Percentiles rank a stretch among this genome's conserved stretches.
Evolutionary conservation across 2,113 vertebrate genomes (phyloP).

Genomic region (Nycticorax nycticorax): DNA sequence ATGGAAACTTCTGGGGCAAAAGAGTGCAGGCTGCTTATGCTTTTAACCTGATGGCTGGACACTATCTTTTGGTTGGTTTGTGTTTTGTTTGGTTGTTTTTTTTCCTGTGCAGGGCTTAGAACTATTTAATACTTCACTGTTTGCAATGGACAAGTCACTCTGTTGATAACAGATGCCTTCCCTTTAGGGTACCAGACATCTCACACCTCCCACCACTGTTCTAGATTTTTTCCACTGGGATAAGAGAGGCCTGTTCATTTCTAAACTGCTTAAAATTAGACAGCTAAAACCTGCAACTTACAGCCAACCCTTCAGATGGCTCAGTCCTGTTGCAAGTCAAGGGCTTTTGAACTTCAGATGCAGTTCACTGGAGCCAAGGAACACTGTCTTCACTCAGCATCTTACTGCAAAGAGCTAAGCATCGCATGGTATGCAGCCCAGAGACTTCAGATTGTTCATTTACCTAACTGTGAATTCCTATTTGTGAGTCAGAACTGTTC

Average conservation of each 20-base stretch:
- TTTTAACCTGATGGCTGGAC: background rate
- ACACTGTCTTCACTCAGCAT: background rate
- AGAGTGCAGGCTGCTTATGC: background rate
- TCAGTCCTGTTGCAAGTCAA: background rate
- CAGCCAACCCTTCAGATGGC: accelerated
- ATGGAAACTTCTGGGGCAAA: background rate
- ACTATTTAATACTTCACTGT: background rate
- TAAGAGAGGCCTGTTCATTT: background rate
- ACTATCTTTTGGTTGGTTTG: too few species aligned
- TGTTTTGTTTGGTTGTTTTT: too few species aligned
- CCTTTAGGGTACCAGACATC: background rate
- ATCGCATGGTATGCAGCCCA: background rate
- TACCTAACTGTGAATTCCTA: conserved; percentile 51
- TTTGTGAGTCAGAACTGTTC: conserved; percentile 45
- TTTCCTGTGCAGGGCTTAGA: background rate
- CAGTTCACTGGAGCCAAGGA: background rate
- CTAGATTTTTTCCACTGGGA: background rate
- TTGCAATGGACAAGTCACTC: background rate
- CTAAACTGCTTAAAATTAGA: background rate
- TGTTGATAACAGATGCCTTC: background rate
- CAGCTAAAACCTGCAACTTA: background rate
- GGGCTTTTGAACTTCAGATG: background rate
- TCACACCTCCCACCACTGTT: background rate
- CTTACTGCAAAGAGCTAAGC: background rate
- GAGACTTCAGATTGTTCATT: conserved; percentile 59